A percentile compares a stretch with the other conserved stretches of the same genome.
Evolutionary conservation across 2,113 vertebrate genomes (phyloP).

Genomic region (Isichthys henryi): DNA sequence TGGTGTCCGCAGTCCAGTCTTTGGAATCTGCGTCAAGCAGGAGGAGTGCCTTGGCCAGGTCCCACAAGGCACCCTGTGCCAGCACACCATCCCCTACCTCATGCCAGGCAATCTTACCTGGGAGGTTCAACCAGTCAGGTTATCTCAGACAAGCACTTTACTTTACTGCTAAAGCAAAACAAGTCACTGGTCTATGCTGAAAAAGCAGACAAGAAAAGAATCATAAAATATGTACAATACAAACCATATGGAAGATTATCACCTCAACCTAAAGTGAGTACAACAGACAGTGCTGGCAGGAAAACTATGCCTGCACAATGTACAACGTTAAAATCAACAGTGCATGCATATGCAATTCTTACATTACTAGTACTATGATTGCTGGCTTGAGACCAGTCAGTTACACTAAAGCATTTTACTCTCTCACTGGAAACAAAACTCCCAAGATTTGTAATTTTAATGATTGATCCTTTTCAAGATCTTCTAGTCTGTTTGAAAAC

Average conservation of each 20-base stretch:
- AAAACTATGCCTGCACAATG: neutral
- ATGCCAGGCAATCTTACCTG: conserved; percentile 74
- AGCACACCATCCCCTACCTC: conserved; percentile 63
- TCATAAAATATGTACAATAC: neutral
- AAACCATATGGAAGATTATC: neutral
- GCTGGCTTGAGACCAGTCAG: neutral
- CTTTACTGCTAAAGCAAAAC: neutral
- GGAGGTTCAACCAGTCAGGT: neutral
- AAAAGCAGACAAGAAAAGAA: neutral
- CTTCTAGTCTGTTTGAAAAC: neutral
- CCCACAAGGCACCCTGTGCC: conserved; percentile 63
- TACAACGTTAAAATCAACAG: neutral
- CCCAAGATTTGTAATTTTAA: neutral
- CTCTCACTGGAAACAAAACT: neutral
- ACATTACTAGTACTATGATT: neutral
- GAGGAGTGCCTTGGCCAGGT: conserved; percentile 69
- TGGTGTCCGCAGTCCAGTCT: conserved; percentile 66
- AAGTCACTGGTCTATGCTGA: neutral
- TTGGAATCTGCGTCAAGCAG: conserved; percentile 60
- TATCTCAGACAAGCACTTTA: neutral
- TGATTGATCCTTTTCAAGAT: neutral
- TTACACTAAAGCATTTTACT: neutral
- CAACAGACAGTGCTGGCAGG: neutral
- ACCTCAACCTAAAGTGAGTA: neutral
- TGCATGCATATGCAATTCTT: neutral